Evolutionary conservation across 2,113 vertebrate species (phyloP), one percentile per base, ranked within the genome.

Genomic region (Talpa occidentalis): DNA sequence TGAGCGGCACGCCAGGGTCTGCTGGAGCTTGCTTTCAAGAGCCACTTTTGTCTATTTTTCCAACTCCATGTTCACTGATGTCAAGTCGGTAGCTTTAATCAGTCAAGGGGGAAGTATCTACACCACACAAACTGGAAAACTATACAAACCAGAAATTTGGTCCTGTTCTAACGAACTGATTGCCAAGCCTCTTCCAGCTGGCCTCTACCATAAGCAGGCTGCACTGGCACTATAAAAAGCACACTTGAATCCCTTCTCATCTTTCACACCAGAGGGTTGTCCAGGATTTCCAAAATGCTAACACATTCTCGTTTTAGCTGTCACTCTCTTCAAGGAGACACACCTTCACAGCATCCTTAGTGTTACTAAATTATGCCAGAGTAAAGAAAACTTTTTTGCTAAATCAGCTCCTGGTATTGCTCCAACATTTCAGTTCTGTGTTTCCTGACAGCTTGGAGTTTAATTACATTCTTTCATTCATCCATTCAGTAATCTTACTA

Each of bases 381-480:
- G 19, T 47, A 60, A 66, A 47, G 44, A 49, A 60, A 35, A 52
- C 32, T 26, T 88, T 96, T 94, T 89, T 96, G 82, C 74, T 84
- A 91, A 76, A 59, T 94, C 93, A 97, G 94, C 91, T 93, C 86
- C 83, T 94, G 35, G 14, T 49, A 52, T 74, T 79, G 32, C 62
- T 88, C 67, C 94, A 88, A 92, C 94, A 95, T 76, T 96, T 94
- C 86, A 93, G 78, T 49, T 87, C 64, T 2, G 0, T 59, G 62
- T 78, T 89, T 94, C 66, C 60, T 95, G 91, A 95, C 95, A 93
- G 86, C 78, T 80, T 60, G 30, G 59, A 93, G 54, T 83, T 70
- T 97, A 94, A 95, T 94, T 95, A 90, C 11, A 72, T 28, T 54
- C 80, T 93, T 47, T 26, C 74, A 66, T 83, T 86, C 86, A 93